Evolutionary conservation across 2,113 vertebrate genomes (phyloP), one percentile per base, ranked within the genome.

Genomic region (Procavia capensis): DNA sequence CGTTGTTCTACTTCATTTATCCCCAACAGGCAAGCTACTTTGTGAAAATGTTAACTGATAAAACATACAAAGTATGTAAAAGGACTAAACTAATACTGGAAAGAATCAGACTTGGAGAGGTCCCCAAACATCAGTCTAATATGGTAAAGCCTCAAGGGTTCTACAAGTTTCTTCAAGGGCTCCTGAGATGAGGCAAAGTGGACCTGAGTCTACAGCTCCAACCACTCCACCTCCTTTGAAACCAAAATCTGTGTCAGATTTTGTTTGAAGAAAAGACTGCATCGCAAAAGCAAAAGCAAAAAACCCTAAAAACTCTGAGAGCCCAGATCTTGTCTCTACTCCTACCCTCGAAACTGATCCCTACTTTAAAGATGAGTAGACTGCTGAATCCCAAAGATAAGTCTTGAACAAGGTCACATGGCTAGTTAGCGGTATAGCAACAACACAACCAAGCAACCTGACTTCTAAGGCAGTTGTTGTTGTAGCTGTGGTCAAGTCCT

Each of bases 181-280:
- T 3, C 19, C 9, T 34, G 61, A 84, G 45, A 88, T 10, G 87
- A 93, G 66, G 34, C 36, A 85, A 85, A 82, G 31, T 78, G 43
- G 61, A 45, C 14, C 63, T 91, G 34, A 70, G 34, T 2, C 63
- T 80, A 34, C 43, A 39, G 13, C 8, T 86, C 39, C 22, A 64
- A 22, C 31, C 22, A 79, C 16, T 5, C 2, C n/a, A 54, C 7
- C 14, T 91, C 50, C 57, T 86, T 91, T 91, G 41, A 91, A 89
- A 81, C 13, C 19, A 86, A 31, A 78, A 27, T 78, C 10, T 8
- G 29, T 9, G 13, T 45, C 63, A 93, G 36, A 70, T 80, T 95
- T 89, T 63, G 24, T 70, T 96, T 94, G 41, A 96, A 94, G 25
- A 84, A 95, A 61, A 93, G 2, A 45, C 61, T 75, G 34, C 74